Evolutionary conservation across 1,140 invertebrate species (phyloP).

Genomic region (Drosophila fuyamai): DNA sequence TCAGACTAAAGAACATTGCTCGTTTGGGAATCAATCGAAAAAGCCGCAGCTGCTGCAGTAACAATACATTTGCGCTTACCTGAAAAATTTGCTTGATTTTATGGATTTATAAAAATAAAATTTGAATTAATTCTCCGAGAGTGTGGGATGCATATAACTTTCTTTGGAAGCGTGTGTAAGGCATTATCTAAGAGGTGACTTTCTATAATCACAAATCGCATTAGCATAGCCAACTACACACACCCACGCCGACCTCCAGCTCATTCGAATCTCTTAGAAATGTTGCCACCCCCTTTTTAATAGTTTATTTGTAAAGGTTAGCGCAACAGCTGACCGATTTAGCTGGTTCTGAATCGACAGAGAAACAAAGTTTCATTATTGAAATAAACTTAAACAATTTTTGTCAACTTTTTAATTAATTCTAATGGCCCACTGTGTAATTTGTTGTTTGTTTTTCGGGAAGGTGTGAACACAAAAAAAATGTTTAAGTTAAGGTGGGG

Average conservation of each 20-base stretch:
- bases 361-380: no score
- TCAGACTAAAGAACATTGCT: constrained; percentile 39
- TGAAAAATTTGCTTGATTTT: constrained; percentile 77
- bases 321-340: no score
- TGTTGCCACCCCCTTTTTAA: constrained; percentile 2
- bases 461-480: no score
- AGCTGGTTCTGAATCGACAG: no score
- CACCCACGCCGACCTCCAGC: constrained; percentile 31
- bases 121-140: constrained; percentile 44
- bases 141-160: constrained; percentile 33
- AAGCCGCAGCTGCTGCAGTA: constrained; percentile 62
- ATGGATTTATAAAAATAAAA: constrained; percentile 75
- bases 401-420: no score
- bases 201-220: constrained; percentile 45
- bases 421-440: no score
- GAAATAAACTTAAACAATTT: no score
- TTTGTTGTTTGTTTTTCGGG: no score
- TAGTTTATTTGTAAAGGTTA: no score
- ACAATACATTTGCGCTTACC: constrained; percentile 72
- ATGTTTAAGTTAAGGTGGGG: no score
- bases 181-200: constrained; percentile 52
- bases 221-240: constrained; percentile 49
- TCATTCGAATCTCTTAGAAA: constrained; percentile 15
- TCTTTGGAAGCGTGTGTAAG: constrained; percentile 20
- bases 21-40: constrained; percentile 69